Percentiles rank a stretch among this genome's conserved stretches.
These are phyloP conservation scores for Lacanobia wlatinum DNA, from an alignment of 2,888 invertebrate species.

Conservation along the genomic window DNA sequence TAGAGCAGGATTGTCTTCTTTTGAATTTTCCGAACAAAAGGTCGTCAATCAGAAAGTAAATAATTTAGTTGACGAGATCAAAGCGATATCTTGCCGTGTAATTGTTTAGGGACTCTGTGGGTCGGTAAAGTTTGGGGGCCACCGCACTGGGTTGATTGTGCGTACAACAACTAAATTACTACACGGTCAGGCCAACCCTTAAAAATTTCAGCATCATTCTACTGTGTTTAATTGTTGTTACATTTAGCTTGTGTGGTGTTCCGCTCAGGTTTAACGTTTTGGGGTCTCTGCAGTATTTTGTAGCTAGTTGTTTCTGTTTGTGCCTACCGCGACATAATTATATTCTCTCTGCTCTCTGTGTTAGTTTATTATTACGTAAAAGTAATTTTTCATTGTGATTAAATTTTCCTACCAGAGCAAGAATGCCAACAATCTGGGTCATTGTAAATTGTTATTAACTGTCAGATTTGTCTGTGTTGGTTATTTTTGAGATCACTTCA, in stretches of 20 bases:
- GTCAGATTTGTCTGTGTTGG: conserved; percentile 41
- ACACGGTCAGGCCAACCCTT: conserved; percentile 51
- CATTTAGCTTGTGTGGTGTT: conserved; percentile 26
- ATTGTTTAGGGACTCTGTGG: conserved; percentile 62
- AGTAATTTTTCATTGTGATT: conserved; percentile 42
- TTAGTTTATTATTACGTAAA: conserved; percentile 18
- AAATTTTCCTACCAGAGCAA: conserved; percentile 29
- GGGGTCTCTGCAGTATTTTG: conserved; percentile 1
- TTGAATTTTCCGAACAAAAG: conserved; percentile 63
- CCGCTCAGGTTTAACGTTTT: conserved; percentile 20
- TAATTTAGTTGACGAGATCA: conserved; percentile 74
- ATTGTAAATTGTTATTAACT: conserved; percentile 52
- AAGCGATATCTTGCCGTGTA: conserved; percentile 69
- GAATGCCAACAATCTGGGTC: conserved; percentile 36
- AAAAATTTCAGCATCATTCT: conserved; percentile 54
- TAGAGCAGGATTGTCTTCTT: conserved; percentile 46
- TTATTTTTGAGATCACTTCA: conserved; percentile 41
- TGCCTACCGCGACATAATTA: background rate
- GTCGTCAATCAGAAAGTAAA: conserved; percentile 73
- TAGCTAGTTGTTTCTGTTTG: conserved; percentile 11
- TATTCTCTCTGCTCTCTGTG: background rate
- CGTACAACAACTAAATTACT: conserved; percentile 65
- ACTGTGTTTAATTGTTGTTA: conserved; percentile 55
- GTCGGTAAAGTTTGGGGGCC: conserved; percentile 49
- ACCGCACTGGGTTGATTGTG: conserved; percentile 56